Percentiles rank a stretch among this genome's conserved stretches.
Evolutionary conservation across 2,113 vertebrate species (phyloP).

Genomic region (Enhydra lutris): DNA sequence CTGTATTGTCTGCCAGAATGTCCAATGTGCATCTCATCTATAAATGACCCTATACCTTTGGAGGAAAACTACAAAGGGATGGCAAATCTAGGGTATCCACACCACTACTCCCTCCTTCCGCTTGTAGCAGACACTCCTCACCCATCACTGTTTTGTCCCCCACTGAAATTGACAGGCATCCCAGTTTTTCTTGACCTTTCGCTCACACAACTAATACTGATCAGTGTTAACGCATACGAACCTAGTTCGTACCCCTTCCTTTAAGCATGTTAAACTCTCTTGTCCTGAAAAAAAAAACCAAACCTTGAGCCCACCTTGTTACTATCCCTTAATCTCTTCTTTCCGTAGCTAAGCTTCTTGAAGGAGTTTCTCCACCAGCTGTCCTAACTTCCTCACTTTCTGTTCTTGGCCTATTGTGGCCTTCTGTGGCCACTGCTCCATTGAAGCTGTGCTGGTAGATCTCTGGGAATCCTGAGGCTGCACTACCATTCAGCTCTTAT

Average conservation of each 20-base stretch:
- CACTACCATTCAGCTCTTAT: neutral
- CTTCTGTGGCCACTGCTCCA: neutral
- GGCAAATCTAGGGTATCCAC: neutral
- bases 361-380: neutral
- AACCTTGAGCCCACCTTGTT: neutral
- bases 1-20: neutral
- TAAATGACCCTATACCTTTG: neutral
- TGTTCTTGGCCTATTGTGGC: neutral
- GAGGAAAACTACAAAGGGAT: neutral
- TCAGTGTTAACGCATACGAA: neutral
- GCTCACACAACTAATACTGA: neutral
- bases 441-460: fast-evolving
- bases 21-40: neutral
- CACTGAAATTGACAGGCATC: neutral
- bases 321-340: neutral
- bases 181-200: neutral
- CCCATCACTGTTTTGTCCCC: neutral
- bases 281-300: neutral
- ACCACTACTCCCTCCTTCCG: neutral
- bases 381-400: too few species aligned
- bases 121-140: neutral
- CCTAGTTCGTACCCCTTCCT: neutral
- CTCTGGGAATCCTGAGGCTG: neutral
- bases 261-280: neutral
- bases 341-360: neutral